These are phyloP conservation scores for Momotus momota DNA, from an alignment of 2,797 vertebrate genomes.

Conservation along the genomic window DNA sequence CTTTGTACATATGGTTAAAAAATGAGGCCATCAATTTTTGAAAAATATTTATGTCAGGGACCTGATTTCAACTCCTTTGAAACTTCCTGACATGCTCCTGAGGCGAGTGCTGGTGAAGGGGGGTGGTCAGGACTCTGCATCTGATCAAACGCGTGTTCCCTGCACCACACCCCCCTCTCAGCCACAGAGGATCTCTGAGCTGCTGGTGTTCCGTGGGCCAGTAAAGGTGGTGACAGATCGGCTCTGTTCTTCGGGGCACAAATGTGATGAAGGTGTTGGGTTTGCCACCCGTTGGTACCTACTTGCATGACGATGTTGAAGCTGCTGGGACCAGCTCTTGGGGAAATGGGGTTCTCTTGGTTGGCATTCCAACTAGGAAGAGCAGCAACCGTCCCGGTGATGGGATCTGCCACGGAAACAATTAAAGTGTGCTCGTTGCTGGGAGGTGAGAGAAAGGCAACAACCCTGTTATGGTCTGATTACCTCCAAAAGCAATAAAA, in stretches of 20 bases:
- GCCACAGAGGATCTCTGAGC: fast-evolving
- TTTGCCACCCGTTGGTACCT: background rate
- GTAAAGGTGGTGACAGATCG: fast-evolving
- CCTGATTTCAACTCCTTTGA: background rate
- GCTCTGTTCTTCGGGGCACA: fast-evolving
- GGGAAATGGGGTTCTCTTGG: fast-evolving
- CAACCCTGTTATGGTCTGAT: background rate
- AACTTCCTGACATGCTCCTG: background rate
- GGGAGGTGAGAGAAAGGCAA: background rate
- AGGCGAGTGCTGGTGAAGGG: background rate
- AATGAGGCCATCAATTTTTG: background rate
- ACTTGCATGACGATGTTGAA: fast-evolving
- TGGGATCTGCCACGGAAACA: fast-evolving
- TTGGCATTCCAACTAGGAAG: background rate
- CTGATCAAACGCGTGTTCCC: fast-evolving
- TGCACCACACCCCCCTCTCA: fast-evolving
- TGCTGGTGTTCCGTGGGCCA: background rate
- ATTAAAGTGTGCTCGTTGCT: fast-evolving
- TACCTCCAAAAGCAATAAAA: background rate
- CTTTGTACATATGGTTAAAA: background rate
- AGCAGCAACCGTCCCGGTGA: fast-evolving
- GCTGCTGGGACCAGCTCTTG: background rate
- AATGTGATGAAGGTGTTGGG: fast-evolving
- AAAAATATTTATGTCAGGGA: background rate
- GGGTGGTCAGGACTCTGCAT: background rate